A percentile compares a stretch with the other conserved stretches of the same genome.
Evolutionary conservation across 1,140 invertebrate species (phyloP).

Genomic region (Hyposmocoma kahamanoa): DNA sequence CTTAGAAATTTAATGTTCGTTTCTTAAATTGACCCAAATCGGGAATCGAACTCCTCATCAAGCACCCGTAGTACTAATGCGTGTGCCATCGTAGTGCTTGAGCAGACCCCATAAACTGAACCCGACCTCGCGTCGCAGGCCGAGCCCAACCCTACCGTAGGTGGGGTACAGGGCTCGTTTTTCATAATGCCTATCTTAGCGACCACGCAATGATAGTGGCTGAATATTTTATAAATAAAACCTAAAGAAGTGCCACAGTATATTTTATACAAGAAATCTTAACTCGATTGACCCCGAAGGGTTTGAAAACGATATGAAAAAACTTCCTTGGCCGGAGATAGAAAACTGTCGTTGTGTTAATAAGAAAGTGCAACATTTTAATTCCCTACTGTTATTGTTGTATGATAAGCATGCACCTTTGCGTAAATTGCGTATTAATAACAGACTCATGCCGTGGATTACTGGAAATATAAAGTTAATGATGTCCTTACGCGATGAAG

Average conservation of each 20-base stretch:
- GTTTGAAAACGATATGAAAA: background rate
- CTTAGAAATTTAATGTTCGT: no score
- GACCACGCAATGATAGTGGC: conserved; percentile 19
- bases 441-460: conserved; percentile 8
- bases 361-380: background rate
- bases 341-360: background rate
- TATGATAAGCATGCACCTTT: conserved; percentile 13
- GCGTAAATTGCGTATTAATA: background rate
- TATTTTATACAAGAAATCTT: background rate
- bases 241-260: conserved; percentile 3
- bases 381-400: background rate
- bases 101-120: no score
- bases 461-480: conserved; percentile 7
- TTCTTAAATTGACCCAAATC: no score
- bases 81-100: no score
- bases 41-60: no score
- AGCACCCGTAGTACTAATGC: no score
- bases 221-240: conserved; percentile 17
- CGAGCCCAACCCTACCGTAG: no score
- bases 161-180: no score
- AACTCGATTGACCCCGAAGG: background rate
- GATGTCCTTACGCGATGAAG: background rate
- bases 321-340: background rate
- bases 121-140: no score
- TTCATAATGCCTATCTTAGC: conserved; percentile 19